Base-by-base conservation (phyloP, 1,140 invertebrate genomes). In the Frieseomelitta varia region DNA sequence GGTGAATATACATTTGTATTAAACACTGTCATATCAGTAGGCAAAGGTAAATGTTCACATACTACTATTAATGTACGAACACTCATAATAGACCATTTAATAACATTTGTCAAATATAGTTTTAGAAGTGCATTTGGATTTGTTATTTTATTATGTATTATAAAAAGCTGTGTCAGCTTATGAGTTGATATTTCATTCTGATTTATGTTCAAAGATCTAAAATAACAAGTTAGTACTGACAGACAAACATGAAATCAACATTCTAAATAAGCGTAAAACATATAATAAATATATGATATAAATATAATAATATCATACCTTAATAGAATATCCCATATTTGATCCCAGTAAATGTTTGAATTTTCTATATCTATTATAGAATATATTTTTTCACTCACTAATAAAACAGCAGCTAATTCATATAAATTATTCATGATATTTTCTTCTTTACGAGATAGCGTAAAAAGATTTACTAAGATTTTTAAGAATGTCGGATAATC, bases 281-380 rank as follows among this genome's bases (percentile, higher is more conserved):
- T 30, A 27, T 27, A 65, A 65, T 65, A 27, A 65, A 65, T 27
- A 27, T 65, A 27, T 65, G 14, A 65, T 27, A 69, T 67, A 56
- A 53, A 39, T 71, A 53, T 63, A 67, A 30, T 61, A 14, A 78
- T 56, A 63, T 79, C 30, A 61, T 89, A 95, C 95, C 95, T 93
- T 81, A 95, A 85, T 15, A 92, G 88, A 61, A 91, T 92, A 80
- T 95, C 94, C 90, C 93, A 94, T 27, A 95, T 92, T 72, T 93
- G 90, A 56, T 90, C 91, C 95, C 95, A 95, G 24, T 93, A 86
- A 76, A 84, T 85, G n/a, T 90, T 90, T 30, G 51, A 51, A 76
- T 85, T 81, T 24, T 92, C 74, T 21, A 56, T 55, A n/a, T 86
- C 58, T 53, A 85, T 69, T 3, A 77, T 15, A 58, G 68, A 85